Evolutionary conservation across 2,888 invertebrate genomes (phyloP).

Genomic region (Tolmerus cingulatus): DNA sequence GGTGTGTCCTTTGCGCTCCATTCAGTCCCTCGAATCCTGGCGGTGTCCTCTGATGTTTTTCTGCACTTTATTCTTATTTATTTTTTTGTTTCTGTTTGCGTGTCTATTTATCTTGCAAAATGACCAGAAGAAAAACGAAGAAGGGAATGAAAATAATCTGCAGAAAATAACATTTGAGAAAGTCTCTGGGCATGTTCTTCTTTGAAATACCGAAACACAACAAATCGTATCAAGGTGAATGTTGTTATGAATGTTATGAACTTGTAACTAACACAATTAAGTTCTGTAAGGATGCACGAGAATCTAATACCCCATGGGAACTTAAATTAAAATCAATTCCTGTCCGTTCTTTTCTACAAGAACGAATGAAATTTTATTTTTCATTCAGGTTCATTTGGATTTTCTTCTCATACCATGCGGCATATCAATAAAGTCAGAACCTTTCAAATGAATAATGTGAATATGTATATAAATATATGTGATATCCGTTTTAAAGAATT

Average conservation of each 20-base stretch:
- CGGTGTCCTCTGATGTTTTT: not conserved
- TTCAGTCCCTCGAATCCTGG: not conserved
- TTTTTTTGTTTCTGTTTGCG: not conserved
- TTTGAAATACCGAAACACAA: not conserved
- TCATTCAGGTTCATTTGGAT: not conserved
- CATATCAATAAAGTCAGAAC: too few species aligned
- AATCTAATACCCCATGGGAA: not conserved
- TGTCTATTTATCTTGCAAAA: slow-evolving; percentile 4
- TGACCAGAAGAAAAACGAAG: not conserved
- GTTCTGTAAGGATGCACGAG: not conserved
- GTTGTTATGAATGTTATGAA: not conserved
- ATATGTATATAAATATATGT: too few species aligned
- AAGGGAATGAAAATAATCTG: not conserved
- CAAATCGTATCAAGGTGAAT: not conserved
- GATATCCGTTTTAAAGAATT: too few species aligned
- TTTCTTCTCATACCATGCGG: not conserved
- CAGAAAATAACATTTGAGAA: not conserved
- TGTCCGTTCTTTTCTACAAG: not conserved
- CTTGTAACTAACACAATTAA: not conserved
- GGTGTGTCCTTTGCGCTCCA: slow-evolving; percentile 2
- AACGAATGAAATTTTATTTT: not conserved
- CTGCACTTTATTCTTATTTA: not conserved
- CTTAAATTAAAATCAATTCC: not conserved
- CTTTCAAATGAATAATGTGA: not conserved
- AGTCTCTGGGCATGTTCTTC: not conserved